Evolutionary conservation across 2,888 invertebrate genomes (phyloP), one percentile per base, ranked within the genome.

Genomic region (Apodemia mormo): DNA sequence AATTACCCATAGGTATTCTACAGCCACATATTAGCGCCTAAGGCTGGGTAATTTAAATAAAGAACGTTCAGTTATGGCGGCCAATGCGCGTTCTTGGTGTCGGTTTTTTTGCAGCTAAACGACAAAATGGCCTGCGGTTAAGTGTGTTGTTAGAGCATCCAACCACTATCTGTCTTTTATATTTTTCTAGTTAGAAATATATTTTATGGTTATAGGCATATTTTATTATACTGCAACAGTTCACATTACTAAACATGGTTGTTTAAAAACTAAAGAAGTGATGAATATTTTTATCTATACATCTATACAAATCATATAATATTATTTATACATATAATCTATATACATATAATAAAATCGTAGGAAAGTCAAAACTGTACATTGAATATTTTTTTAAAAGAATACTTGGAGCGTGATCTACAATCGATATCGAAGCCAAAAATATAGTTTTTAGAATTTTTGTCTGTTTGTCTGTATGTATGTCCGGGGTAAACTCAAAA

Each of bases 11-110:
- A 76, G 75, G 69, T 74, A 71, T 72, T 73, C 73, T 69, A 75
- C 74, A 70, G 76, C 73, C 73, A 77, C 77, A 75, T 76, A 78
- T 74, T 73, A 74, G 69, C 73, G 76, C 87, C 79, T 73, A 73
- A 74, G 83, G 87, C 84, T 74, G 76, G 78, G 78, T 78, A 81
- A 85, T 87, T 86, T 85, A 77, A 85, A 81, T 79, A 78, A 76
- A 73, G 72, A 77, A 76, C 75, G 76, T 71, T 77, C 75, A 70
- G 76, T 77, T 74, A 72, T 74, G 74, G 71, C 66, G 66, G 43
- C 52, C 43, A 49, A 45, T 66, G 67, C 67, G 58, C 70, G 71
- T 72, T 71, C 74, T 73, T 72, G 67, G 72, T 75, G 76, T 76
- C 75, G 78, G 78, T 78, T 80, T 77, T 78, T 78, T 77, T 79